Base-by-base conservation (phyloP, 2,888 invertebrate species). In the Drosophila monieri region DNA sequence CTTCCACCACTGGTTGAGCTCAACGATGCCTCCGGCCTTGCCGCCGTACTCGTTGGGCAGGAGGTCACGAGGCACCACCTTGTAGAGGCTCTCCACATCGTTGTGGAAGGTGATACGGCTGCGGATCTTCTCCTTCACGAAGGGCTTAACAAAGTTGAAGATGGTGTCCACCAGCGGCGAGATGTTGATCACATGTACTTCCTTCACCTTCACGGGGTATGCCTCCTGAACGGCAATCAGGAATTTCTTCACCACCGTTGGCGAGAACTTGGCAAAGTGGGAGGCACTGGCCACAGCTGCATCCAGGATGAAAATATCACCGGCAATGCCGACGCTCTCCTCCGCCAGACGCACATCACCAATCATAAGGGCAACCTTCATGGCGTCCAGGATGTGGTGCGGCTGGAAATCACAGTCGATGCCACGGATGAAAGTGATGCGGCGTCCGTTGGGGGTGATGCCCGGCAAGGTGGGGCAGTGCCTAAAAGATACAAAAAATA, bases 141-240 rank as follows among this genome's bases (percentile, higher is more conserved):
- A 96, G 0, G 97, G 97, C 90, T 96, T 96, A 21, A 96, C 96
- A 90, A 97, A 96, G 89, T 95, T 95, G 78, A 96, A 94, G 74
- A 97, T 96, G 70, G 96, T 96, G 89, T 97, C 96, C 32, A 97
- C 95, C 37, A 97, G 91, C 0, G 97, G 96, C 1, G 96, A 96
- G 3, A 96, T 95, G 89, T 97, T 97, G 86, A 97, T 94, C 1
- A 97, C 95, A 89, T 97, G 97, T 27, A 97, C 96, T 91, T 96
- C 96, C 91, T 97, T 97, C 84, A 97, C 93, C 90, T 96, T 97
- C 0, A 97, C 97, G 5, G 97, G 97, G 90, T 97, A 97, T 4
- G 96, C 97, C 92, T 97, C 97, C 93, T 96, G 95, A 15, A 96
- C 96, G 90, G 96, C 96, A 69, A 96, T 95, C 84, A 97, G 93